phyloP scores from a whole-genome alignment of 2,888 invertebrate species.

The Clunio marinus region DNA sequence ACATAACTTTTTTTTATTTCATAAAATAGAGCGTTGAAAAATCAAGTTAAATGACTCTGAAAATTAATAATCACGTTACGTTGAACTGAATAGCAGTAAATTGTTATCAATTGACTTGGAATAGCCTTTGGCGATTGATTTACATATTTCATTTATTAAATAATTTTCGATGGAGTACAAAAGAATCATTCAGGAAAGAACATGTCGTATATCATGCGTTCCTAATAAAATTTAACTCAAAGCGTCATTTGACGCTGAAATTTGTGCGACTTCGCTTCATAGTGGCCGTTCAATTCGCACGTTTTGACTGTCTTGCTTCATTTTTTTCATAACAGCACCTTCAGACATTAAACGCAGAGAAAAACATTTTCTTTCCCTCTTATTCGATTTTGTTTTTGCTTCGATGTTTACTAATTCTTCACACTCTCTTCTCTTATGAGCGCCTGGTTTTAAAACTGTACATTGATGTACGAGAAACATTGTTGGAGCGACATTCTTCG shows the following conservation, averaged over 20 bases:
- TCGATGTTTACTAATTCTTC: too few species aligned
- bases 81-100: not conserved
- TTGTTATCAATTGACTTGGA: constrained; percentile 4
- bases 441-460: constrained; percentile 7
- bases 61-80: too few species aligned
- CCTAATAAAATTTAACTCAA: constrained; percentile 5
- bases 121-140: not conserved
- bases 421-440: not conserved
- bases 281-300: not conserved
- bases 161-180: not conserved
- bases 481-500: not conserved
- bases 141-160: not conserved
- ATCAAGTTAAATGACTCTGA: not conserved
- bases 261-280: constrained; percentile 2
- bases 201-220: not conserved
- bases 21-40: not conserved
- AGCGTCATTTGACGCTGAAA: constrained; percentile 11
- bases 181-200: not conserved
- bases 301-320: not conserved
- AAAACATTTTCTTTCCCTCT: not conserved
- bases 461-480: constrained; percentile 7
- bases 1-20: not conserved
- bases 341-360: not conserved
- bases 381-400: not conserved
- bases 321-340: not conserved